Evolutionary conservation across 2,888 invertebrate genomes (phyloP), one percentile per base, ranked within the genome.

Genomic region (Zelleria hepariella): DNA sequence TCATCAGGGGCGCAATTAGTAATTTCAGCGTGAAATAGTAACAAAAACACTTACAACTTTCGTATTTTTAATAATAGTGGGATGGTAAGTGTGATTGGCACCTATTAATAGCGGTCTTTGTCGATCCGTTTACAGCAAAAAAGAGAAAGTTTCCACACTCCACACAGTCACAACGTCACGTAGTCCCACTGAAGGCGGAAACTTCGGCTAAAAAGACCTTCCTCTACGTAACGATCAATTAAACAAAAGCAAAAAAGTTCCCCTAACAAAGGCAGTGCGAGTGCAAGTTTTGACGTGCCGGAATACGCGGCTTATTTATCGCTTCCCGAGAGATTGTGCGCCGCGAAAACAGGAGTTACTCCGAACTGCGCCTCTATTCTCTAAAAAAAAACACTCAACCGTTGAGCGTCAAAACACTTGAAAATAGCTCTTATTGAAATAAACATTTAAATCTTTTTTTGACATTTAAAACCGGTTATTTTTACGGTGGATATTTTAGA

Each of bases 241-340:
- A 75, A 68, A 72, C 71, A 48, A 73, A 69, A 70, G 68, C 71
- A 66, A 72, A 75, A 75, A 76, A 75, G 71, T 74, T 73, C n/a
- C 6, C 62, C 61, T 66, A 71, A 77, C 76, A 75, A 76, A 75
- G 71, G 67, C 69, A 70, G 65, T 65, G 69, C 65, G 63, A 67
- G 64, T 68, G 67, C 67, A 74, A 74, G 70, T 74, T 74, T 64
- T 72, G 71, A 74, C 72, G 65, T 67, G 64, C 55, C 64, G 65
- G 57, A 69, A 69, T 68, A 69, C 69, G 62, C 64, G 64, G 68
- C 66, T 74, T 77, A 72, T 75, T 79, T 77, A 78, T 77, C 65
- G 74, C 68, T 73, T 75, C 74, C 73, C 69, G 67, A 66, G 69
- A 72, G 75, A 77, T 75, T 74, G 32, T 27, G 48, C 57, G 58